Percentiles rank a stretch among this genome's conserved stretches.
These are phyloP conservation scores for Caradrina clavipalpis DNA, from an alignment of 2,888 invertebrate genomes.

Conservation along the genomic window DNA sequence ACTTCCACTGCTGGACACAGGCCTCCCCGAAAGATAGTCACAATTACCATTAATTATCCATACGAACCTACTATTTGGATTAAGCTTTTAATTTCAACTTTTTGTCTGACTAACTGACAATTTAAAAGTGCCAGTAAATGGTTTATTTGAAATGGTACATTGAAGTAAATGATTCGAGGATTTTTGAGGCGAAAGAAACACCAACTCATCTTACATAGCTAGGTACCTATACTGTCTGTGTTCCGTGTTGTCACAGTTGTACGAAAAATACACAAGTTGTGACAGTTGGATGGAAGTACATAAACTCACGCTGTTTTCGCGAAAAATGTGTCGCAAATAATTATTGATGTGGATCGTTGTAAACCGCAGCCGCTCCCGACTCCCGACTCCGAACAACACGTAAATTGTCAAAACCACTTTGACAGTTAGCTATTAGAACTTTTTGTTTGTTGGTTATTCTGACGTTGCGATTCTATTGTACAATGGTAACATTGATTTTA, in stretches of 20 bases:
- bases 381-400: conserved; percentile 10
- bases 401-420: conserved; percentile 36
- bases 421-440: conserved; percentile 32
- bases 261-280: background rate
- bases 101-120: too few species aligned
- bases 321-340: conserved; percentile 23
- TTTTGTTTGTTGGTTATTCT: conserved; percentile 9
- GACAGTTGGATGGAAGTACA: too few species aligned
- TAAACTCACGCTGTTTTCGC: background rate
- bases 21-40: too few species aligned
- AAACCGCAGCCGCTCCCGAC: background rate
- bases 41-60: too few species aligned
- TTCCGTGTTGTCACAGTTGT: background rate
- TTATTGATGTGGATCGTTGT: conserved; percentile 5
- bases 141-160: too few species aligned
- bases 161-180: too few species aligned
- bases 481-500: conserved; percentile 9
- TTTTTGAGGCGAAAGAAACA: too few species aligned
- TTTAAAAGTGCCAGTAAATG: too few species aligned
- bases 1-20: too few species aligned
- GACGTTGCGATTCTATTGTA: background rate
- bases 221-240: background rate
- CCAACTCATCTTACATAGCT: too few species aligned
- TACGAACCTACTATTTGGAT: too few species aligned
- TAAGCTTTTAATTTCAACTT: too few species aligned